Percentiles rank a stretch among this genome's conserved stretches.
phyloP scores from a whole-genome alignment of 2,797 vertebrate species.

The Centropyge bicolor region DNA sequence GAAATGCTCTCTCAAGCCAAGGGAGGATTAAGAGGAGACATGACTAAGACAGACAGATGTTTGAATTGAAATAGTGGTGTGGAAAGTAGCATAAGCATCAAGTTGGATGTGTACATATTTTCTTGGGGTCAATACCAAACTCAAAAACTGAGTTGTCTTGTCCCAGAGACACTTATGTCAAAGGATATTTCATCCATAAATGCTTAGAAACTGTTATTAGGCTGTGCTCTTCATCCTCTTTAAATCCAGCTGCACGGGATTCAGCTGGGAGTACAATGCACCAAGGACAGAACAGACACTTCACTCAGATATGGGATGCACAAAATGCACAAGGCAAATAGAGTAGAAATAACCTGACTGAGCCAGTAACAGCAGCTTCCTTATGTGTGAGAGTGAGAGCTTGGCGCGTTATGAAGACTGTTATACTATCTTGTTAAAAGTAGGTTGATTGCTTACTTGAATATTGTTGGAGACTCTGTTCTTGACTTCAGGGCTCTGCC shows the following conservation, averaged over 20 bases:
- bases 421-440: constrained; percentile 40
- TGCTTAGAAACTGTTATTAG: constrained; percentile 60
- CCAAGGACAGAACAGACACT: constrained; percentile 64
- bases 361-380: constrained; percentile 45
- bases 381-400: constrained; percentile 18
- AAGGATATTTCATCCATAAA: constrained; percentile 56
- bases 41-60: constrained; percentile 41
- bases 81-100: constrained; percentile 10
- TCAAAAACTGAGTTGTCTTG: constrained; percentile 37
- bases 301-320: constrained; percentile 55
- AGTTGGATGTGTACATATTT: constrained; percentile 28
- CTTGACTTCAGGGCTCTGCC: neutral
- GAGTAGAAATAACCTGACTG: constrained; percentile 59
- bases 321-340: constrained; percentile 62
- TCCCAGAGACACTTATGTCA: constrained; percentile 35
- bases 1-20: constrained; percentile 25
- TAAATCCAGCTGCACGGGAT: constrained; percentile 63
- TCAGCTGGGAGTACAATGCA: constrained; percentile 56
- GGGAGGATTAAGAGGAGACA: constrained; percentile 35
- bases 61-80: constrained; percentile 39
- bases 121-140: constrained; percentile 23
- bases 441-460: constrained; percentile 33
- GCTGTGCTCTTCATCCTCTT: constrained; percentile 57
- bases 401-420: constrained; percentile 28
- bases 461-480: constrained; percentile 20